A percentile compares a stretch with the other conserved stretches of the same genome.
Evolutionary conservation across 2,797 vertebrate genomes (phyloP).

Genomic region (Tenualosa thibaudeaui): DNA sequence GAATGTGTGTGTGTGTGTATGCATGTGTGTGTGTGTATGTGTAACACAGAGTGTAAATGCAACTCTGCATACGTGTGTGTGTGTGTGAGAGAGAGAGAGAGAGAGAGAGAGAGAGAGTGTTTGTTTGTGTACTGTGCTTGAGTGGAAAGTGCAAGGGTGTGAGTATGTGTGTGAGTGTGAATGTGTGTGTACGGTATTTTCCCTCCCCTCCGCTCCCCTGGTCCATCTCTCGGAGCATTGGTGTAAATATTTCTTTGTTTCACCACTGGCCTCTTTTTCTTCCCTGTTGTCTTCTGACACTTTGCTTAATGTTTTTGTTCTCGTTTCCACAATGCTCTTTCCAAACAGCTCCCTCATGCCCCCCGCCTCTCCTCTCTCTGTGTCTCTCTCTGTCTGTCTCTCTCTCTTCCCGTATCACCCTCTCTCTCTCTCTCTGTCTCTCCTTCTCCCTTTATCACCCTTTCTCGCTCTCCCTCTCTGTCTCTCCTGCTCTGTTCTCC

Average conservation of each 20-base stretch:
- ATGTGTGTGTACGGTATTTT: conserved; percentile 57
- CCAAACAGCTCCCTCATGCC: conserved; percentile 39
- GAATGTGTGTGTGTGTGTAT: conserved; percentile 38
- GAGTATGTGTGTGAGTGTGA: conserved; percentile 40
- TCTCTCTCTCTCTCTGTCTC: conserved; percentile 50
- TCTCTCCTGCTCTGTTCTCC: conserved; percentile 25
- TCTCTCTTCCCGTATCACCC: conserved; percentile 38
- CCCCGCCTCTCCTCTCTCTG: conserved; percentile 39
- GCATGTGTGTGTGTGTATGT: conserved; percentile 33
- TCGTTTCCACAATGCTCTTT: conserved; percentile 34
- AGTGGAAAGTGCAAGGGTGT: background rate
- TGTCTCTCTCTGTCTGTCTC: conserved; percentile 39
- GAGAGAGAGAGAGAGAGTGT: background rate
- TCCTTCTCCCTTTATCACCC: conserved; percentile 19
- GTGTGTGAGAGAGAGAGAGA: background rate
- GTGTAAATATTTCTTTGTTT: conserved; percentile 40
- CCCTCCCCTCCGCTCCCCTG: conserved; percentile 55
- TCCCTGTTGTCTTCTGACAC: conserved; percentile 65
- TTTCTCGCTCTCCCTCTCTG: conserved; percentile 6
- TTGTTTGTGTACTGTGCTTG: background rate
- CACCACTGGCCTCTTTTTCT: conserved; percentile 61
- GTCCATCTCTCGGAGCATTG: background rate
- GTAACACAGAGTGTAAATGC: conserved; percentile 32
- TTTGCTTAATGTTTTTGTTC: conserved; percentile 52
- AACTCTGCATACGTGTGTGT: conserved; percentile 28